Evolutionary conservation across 1,140 invertebrate genomes (phyloP).

Genomic region (Drosophila novamexicana): DNA sequence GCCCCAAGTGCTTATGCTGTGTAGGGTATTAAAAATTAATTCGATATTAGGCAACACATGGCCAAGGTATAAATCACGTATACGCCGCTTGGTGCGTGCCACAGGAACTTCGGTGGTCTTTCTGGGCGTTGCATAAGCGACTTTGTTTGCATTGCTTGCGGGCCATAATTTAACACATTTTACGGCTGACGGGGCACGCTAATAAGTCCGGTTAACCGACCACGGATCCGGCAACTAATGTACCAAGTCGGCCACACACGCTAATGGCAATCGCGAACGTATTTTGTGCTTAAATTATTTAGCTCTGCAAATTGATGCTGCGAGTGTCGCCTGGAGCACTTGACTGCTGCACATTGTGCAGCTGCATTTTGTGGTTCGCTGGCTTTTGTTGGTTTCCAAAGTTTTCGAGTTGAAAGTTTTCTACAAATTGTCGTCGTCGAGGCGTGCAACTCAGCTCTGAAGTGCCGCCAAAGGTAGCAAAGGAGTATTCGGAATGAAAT

Average conservation of each 20-base stretch:
- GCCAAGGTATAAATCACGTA: conserved; percentile 58
- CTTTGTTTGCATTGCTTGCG: conserved; percentile 13
- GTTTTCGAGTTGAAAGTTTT: conserved; percentile 46
- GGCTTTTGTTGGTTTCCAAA: conserved; percentile 43
- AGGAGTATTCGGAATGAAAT: conserved; percentile 21
- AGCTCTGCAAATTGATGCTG: conserved; percentile 55
- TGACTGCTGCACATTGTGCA: conserved; percentile 17
- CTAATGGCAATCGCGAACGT: conserved; percentile 31
- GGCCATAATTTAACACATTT: conserved; percentile 42
- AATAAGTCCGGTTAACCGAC: conserved; percentile 13
- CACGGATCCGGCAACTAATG: not conserved
- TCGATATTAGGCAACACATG: conserved; percentile 48
- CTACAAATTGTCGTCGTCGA: conserved; percentile 35
- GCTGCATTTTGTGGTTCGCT: conserved; percentile 48
- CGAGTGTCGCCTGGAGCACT: conserved; percentile 40
- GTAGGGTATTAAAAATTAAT: conserved; percentile 39
- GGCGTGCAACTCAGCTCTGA: conserved; percentile 1
- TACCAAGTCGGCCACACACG: not conserved
- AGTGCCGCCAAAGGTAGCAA: conserved; percentile 47
- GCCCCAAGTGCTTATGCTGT: not conserved
- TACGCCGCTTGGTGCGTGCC: conserved; percentile 55
- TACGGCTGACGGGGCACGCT: conserved; percentile 1
- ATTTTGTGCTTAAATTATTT: conserved; percentile 58
- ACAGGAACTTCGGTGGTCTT: conserved; percentile 4
- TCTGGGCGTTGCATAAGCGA: too few species aligned